A percentile compares a stretch with the other conserved stretches of the same genome.
These are phyloP conservation scores for Manis javanica DNA, from an alignment of 2,797 vertebrate genomes.

Conservation along the genomic window DNA sequence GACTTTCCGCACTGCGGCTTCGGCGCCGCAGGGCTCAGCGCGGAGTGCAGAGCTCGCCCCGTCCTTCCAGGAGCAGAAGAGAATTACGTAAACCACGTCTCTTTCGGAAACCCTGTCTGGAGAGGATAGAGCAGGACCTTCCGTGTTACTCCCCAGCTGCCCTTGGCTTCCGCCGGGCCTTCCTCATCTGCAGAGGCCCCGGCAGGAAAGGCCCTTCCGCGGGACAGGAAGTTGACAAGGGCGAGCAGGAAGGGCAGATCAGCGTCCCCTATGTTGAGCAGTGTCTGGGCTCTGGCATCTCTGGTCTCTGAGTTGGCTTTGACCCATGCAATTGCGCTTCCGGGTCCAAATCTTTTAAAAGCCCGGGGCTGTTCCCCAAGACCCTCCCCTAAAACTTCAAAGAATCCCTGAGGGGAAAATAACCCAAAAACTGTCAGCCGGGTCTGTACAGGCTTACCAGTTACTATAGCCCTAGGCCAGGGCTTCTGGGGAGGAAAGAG, in stretches of 20 bases:
- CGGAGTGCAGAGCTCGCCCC: accelerated
- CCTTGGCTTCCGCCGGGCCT: background rate
- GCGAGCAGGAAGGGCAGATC: background rate
- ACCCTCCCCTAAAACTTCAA: background rate
- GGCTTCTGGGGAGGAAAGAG: background rate
- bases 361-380: background rate
- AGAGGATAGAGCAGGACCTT: background rate
- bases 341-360: background rate
- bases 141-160: background rate
- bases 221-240: background rate
- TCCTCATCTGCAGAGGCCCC: background rate
- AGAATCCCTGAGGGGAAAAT: background rate
- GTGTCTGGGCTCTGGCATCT: background rate
- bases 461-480: accelerated
- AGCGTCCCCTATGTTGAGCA: background rate
- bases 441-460: background rate
- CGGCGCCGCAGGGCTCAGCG: accelerated
- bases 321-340: background rate
- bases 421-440: no score
- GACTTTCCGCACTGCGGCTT: background rate
- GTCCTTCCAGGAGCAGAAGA: background rate
- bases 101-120: background rate
- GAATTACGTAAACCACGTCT: background rate
- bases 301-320: background rate
- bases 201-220: background rate